Conservation (phyloP, 2,113 vertebrate species). For the Melanotaenia duboulayi region DNA sequence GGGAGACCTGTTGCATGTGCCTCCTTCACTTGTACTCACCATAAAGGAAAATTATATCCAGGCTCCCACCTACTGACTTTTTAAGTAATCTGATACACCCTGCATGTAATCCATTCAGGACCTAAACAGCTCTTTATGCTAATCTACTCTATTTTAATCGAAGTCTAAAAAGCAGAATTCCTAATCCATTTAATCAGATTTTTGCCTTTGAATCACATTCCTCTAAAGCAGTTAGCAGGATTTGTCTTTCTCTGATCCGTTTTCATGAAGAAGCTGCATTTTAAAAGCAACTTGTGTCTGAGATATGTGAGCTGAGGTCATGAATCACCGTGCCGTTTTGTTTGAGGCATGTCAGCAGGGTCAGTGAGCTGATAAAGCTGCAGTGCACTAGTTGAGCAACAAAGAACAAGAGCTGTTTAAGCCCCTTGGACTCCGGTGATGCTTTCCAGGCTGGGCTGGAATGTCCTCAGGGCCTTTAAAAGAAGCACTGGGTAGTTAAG, state of each 20-base stretch:
- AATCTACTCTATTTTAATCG: conserved; percentile 21
- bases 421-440: neutral
- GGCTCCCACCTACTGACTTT: neutral
- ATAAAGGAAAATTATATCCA: conserved; percentile 24
- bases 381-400: conserved; percentile 65
- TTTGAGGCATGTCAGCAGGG: conserved; percentile 52
- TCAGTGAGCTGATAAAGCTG: conserved; percentile 58
- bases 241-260: conserved; percentile 19
- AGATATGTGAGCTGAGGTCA: conserved; percentile 43
- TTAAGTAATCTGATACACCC: conserved; percentile 23
- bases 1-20: conserved; percentile 14
- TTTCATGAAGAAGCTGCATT: conserved; percentile 43
- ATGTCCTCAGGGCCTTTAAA: conserved; percentile 42
- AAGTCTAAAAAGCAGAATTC: conserved; percentile 5
- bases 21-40: conserved; percentile 1
- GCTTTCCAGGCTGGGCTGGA: conserved; percentile 47
- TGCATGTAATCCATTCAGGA: neutral
- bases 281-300: conserved; percentile 28
- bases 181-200: conserved; percentile 3
- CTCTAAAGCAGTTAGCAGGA: neutral
- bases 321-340: conserved; percentile 37
- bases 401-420: conserved; percentile 59
- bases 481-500: conserved; percentile 9
- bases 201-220: conserved; percentile 28
- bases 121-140: neutral